Evolutionary conservation across 2,797 vertebrate species (phyloP).

Genomic region (Etheostoma nigrum): DNA sequence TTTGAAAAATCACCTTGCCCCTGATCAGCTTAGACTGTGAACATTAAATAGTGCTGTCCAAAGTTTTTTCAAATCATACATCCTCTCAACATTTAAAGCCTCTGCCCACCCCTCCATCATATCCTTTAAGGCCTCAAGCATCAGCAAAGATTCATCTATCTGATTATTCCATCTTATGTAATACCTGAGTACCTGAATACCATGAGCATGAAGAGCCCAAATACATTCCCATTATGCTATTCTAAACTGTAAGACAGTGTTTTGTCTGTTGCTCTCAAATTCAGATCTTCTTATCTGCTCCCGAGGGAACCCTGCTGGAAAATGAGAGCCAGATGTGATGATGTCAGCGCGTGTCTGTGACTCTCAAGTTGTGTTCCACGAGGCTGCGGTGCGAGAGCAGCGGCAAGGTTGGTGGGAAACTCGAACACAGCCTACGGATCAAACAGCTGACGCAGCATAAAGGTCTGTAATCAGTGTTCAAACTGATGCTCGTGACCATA

Average conservation of each 20-base stretch:
- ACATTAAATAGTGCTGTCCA: not conserved
- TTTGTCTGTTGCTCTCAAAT: constrained; percentile 37
- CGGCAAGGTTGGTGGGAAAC: constrained; percentile 60
- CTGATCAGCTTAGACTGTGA: not conserved
- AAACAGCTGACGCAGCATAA: constrained; percentile 47
- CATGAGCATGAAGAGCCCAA: not conserved
- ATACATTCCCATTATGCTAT: not conserved
- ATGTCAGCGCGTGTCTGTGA: constrained; percentile 73
- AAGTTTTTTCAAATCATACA: not conserved
- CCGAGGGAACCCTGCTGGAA: constrained; percentile 49
- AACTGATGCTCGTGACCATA: constrained; percentile 18
- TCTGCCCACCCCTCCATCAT: not conserved
- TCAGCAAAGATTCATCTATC: not conserved
- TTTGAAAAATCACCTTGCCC: not conserved
- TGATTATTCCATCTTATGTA: constrained; percentile 1
- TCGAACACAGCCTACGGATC: constrained; percentile 40
- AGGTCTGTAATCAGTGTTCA: constrained; percentile 68
- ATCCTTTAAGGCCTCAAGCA: not conserved
- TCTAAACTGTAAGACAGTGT: constrained; percentile 9
- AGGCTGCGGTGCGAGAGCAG: constrained; percentile 46
- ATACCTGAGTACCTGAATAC: not conserved
- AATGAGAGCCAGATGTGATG: constrained; percentile 81
- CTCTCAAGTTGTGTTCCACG: constrained; percentile 43
- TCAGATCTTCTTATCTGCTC: constrained; percentile 53
- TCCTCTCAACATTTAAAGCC: not conserved